Conservation (phyloP, 2,113 vertebrate species). For the Merops nubicus region DNA sequence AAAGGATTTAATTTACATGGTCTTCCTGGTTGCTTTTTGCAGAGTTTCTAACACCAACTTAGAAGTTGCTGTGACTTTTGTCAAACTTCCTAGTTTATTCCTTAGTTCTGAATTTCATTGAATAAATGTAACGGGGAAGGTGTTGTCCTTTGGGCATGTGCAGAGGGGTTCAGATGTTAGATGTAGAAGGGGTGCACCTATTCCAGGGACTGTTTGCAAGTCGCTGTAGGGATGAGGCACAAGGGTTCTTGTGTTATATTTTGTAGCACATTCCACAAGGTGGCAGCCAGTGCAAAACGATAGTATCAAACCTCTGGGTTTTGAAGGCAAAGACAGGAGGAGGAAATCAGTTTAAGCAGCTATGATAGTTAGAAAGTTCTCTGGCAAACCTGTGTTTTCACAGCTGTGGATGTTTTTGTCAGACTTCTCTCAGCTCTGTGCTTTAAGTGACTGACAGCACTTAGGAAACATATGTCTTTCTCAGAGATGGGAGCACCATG, state of each 20-base stretch:
- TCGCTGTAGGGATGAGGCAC: background rate
- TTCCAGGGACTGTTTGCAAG: background rate
- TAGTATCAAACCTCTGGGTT: background rate
- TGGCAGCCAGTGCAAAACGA: constrained; percentile 70
- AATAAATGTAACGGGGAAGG: rapidly evolving
- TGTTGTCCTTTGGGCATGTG: rapidly evolving
- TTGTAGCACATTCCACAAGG: constrained; percentile 39
- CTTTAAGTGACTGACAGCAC: constrained; percentile 58
- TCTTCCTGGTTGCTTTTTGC: background rate
- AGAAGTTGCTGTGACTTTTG: background rate
- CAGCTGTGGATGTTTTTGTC: constrained; percentile 69
- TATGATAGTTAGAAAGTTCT: constrained; percentile 32
- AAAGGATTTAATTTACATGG: rapidly evolving
- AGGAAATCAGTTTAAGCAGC: constrained; percentile 41
- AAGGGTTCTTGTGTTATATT: background rate
- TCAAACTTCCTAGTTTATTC: background rate
- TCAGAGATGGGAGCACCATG: background rate
- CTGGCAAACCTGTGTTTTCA: constrained; percentile 65
- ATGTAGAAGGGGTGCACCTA: rapidly evolving
- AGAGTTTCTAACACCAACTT: background rate
- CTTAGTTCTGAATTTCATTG: background rate
- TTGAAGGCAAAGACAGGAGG: background rate
- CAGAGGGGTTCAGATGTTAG: background rate
- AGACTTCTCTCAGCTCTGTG: constrained; percentile 30
- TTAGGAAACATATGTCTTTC: constrained; percentile 36